These are phyloP conservation scores for Psophia crepitans DNA, from an alignment of 2,113 vertebrate species.

Conservation along the genomic window DNA sequence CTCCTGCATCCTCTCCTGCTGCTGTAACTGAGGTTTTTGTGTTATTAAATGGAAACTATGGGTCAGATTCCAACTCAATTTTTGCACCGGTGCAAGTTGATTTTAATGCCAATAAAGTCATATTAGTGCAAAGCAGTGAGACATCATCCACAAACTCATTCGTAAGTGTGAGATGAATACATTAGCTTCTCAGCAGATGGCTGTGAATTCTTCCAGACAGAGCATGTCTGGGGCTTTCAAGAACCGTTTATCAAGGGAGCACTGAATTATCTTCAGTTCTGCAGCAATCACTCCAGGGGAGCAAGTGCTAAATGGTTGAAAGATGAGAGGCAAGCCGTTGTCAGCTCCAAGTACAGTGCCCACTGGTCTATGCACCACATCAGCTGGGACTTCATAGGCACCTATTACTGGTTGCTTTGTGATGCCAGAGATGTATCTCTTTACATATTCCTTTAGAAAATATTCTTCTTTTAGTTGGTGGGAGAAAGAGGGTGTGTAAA, in stretches of 20 bases:
- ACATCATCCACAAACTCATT: not conserved
- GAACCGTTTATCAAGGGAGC: conserved; percentile 11
- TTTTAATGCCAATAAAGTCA: not conserved
- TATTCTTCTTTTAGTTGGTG: not conserved
- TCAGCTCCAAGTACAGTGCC: not conserved
- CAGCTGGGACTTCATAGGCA: not conserved
- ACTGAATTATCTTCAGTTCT: not conserved
- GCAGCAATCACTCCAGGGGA: not conserved
- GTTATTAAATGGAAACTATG: not conserved
- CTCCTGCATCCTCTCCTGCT: not conserved
- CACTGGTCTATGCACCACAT: not conserved
- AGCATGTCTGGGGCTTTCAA: not conserved
- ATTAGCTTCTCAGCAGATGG: conserved; percentile 40
- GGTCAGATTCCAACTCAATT: not conserved
- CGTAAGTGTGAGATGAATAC: not conserved
- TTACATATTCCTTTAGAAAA: not conserved
- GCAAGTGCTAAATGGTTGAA: not conserved
- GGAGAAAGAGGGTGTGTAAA: not conserved
- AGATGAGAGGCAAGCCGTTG: not conserved
- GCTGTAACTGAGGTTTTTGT: not conserved
- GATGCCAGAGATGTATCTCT: not conserved
- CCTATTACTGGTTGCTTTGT: not conserved
- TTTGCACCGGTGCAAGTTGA: not conserved
- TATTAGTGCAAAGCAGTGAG: conserved; percentile 1
- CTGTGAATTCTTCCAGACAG: conserved; percentile 35